Evolutionary conservation across 2,797 vertebrate species (phyloP), one percentile per base, ranked within the genome.

Genomic region (Acrossocheilus wenchowensis): DNA sequence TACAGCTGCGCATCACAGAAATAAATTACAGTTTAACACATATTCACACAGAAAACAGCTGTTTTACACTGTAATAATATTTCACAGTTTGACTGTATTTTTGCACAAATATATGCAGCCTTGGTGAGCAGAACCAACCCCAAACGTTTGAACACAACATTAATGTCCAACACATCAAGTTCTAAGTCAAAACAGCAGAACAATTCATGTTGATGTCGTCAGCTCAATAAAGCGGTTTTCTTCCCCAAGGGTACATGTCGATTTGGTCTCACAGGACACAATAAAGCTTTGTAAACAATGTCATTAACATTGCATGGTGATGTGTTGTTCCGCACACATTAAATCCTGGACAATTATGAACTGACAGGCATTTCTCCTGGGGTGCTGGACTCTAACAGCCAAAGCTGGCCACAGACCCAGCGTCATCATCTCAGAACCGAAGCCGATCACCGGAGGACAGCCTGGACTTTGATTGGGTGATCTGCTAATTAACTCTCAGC

Each of bases 381-480:
- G 21, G 30, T 19, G 30, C 9, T 50, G 43, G 26, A 72, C 21
- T 11, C 30, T 6, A 41, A 83, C 52, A 7, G 48, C 26, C 21
- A 2, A 50, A 34, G 41, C 17, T 23, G 52, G 36, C 15, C n/a
- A 19, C 69, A 68, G 30, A 52, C 34, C 50, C 19, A 57, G 19
- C 11, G 14, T 17, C 62, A 36, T 54, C 72, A 81, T 71, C 43
- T 36, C 7, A 57, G 23, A 50, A 36, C n/a, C 23, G 30, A 21
- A 85, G 43, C 50, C 39, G 62, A 69, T 39, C 6, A n/a, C 72
- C 48, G 82, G 43, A 6, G 75, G 11, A 85, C 10, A n/a, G 23
- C 82, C 43, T 74, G 43, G 85, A 60, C 45, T 82, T 66, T 82
- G 15, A 71, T 57, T 10, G 26, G n/a, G 23, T 45, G 80, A 66